Conservation (phyloP, 2,797 vertebrate genomes). For the Hippoglossus hippoglossus region DNA sequence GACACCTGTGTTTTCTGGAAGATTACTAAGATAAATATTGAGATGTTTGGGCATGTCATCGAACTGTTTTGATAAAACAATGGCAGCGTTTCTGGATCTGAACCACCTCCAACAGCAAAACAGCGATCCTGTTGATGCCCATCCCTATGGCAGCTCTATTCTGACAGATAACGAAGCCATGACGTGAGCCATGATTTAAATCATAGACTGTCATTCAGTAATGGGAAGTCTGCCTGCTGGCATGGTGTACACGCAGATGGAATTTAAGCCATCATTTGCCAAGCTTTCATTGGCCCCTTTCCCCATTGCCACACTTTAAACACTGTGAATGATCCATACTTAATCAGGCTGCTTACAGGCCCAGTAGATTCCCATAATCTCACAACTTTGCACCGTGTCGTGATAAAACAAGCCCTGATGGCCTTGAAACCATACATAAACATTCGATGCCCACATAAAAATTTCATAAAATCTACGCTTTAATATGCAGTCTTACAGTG, state of each 20-base stretch:
- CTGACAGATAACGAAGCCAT: constrained; percentile 60
- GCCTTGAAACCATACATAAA: constrained; percentile 31
- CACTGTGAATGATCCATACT: constrained; percentile 57
- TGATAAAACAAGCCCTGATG: constrained; percentile 26
- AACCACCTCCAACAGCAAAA: constrained; percentile 47
- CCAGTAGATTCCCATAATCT: constrained; percentile 46
- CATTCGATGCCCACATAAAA: constrained; percentile 18
- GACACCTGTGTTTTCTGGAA: constrained; percentile 49
- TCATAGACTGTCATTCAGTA: constrained; percentile 60
- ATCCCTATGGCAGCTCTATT: constrained; percentile 53
- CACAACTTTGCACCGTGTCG: constrained; percentile 38
- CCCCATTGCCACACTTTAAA: constrained; percentile 67
- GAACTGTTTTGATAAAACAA: constrained; percentile 56
- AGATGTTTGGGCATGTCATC: constrained; percentile 48
- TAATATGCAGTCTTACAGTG: constrained; percentile 15
- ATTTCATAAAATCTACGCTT: constrained; percentile 28
- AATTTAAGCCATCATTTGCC: constrained; percentile 72
- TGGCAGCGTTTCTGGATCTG: constrained; percentile 41
- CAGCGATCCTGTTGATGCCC: constrained; percentile 56
- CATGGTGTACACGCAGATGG: constrained; percentile 60
- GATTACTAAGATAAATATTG: constrained; percentile 44
- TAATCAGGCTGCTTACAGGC: constrained; percentile 49
- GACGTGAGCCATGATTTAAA: constrained; percentile 64
- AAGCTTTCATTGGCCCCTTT: constrained; percentile 70
- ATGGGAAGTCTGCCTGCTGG: constrained; percentile 73